Evolutionary conservation across 1,140 invertebrate species (phyloP).

Genomic region (Drosophila setifemur): DNA sequence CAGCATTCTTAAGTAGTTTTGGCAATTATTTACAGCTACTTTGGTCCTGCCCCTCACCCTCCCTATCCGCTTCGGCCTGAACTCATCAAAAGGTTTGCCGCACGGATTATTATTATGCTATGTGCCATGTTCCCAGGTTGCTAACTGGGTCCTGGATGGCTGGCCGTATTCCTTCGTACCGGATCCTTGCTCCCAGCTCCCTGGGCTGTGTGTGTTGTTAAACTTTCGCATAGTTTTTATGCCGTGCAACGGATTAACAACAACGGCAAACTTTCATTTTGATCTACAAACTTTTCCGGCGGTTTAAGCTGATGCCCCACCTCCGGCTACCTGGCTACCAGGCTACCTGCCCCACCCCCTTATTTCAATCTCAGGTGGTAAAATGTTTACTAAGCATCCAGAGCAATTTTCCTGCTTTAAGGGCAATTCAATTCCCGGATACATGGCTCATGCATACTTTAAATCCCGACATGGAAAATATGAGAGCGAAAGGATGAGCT

Average conservation of each 20-base stretch:
- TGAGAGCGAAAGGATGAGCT: conserved; percentile 4
- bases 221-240: conserved; percentile 79
- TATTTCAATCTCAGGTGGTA: conserved; percentile 57
- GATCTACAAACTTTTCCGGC: conserved; percentile 71
- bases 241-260: conserved; percentile 78
- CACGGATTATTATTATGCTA: conserved; percentile 76
- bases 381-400: conserved; percentile 65
- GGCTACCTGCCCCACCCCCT: not conserved
- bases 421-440: conserved; percentile 47
- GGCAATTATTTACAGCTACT: conserved; percentile 81
- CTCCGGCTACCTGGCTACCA: not conserved
- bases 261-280: conserved; percentile 74
- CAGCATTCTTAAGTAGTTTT: conserved; percentile 80
- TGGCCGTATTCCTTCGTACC: not conserved
- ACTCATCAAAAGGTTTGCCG: conserved; percentile 65
- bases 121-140: conserved; percentile 29
- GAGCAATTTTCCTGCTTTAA: conserved; percentile 62
- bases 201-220: conserved; percentile 38
- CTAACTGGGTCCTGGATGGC: not conserved
- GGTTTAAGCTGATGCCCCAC: conserved; percentile 18
- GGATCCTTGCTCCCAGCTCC: not conserved
- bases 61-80: conserved; percentile 36
- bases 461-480: conserved; percentile 35
- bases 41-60: conserved; percentile 20
- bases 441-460: conserved; percentile 46